Conservation (phyloP, 64 coral and sea anemone species). For the Montipora capricornis region DNA sequence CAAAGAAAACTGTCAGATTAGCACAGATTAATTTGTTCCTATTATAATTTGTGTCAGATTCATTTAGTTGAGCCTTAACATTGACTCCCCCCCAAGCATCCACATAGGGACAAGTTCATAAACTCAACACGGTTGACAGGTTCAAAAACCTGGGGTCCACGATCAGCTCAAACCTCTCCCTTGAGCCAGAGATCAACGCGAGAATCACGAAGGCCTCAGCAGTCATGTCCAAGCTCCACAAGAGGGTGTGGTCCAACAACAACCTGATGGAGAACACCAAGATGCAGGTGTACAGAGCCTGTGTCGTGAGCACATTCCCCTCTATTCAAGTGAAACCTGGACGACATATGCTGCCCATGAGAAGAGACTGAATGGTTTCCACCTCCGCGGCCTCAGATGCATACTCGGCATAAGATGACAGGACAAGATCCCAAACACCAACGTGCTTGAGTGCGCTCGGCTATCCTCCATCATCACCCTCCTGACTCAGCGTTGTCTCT, state of each 20-base stretch:
- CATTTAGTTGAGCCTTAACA: neutral
- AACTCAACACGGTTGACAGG: too few relatives aligned
- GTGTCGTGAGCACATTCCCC: neutral
- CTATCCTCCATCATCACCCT: neutral
- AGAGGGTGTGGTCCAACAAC: neutral
- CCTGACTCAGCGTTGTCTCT: neutral
- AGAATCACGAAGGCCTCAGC: too few relatives aligned
- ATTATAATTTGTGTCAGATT: too few relatives aligned
- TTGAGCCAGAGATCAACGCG: too few relatives aligned
- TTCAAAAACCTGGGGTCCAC: too few relatives aligned
- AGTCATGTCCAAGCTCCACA: neutral
- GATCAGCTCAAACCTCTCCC: too few relatives aligned
- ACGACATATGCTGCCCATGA: neutral
- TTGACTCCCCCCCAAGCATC: neutral
- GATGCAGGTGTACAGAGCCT: neutral
- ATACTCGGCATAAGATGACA: neutral
- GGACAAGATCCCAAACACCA: neutral
- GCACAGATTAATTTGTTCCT: too few relatives aligned
- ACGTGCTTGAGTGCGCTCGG: neutral
- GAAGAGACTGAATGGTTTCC: neutral
- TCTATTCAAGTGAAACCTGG: neutral
- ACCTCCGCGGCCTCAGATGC: neutral
- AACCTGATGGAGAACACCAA: neutral
- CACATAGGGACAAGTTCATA: too few relatives aligned
- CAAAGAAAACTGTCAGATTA: too few relatives aligned